Base-by-base conservation (phyloP, 2,888 invertebrate species). In the Tubiluchus corallicola region DNA sequence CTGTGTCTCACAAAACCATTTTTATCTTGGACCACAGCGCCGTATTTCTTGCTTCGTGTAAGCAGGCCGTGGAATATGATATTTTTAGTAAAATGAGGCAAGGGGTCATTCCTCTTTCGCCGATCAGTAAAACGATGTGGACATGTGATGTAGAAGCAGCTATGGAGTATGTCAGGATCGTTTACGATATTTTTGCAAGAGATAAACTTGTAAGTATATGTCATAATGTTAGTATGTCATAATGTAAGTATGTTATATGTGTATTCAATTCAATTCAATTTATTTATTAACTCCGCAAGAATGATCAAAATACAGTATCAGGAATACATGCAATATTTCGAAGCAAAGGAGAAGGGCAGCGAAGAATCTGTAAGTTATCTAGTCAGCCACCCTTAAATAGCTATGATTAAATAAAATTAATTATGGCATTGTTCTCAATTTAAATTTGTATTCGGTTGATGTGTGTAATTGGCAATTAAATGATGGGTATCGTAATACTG, bases 151-250 rank as follows among this genome's bases (percentile, higher is more conserved):
- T 94, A 0, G 96, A 96, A 69, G 81, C 87, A 1, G 80, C 87
- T 1, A 75, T 94, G 47, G 98, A 98, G 65, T 96, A 94, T 61
- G 87, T 90, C 55, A 75, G 96, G 18, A 84, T 98, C 53, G 84
- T 90, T 1, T 90, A 87, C 82, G 96, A 98, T 66, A 70, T 96
- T n/a, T 94, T 87, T 69, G 88, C 92, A 1, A 74, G 75, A 47
- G 82, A 80, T 47, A 84, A 87, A 70, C 65, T 85, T 65, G 82
- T 84, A 69, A 62, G 44, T 47, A 17, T 16, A 3, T 9, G 17
- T 42, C 17, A 46, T 38, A 16, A 38, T 20, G 44, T 49, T 39
- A 38, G 60, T 61, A 49, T 52, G 51, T 47, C 41, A 21, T 16
- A 17, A 4, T 40, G 20, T 40, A 19, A 4, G 2, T 17, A 15